Percentiles rank a stretch among this genome's conserved stretches.
Conservation (phyloP, 2,888 invertebrate genomes). For the Hyalella azteca region DNA sequence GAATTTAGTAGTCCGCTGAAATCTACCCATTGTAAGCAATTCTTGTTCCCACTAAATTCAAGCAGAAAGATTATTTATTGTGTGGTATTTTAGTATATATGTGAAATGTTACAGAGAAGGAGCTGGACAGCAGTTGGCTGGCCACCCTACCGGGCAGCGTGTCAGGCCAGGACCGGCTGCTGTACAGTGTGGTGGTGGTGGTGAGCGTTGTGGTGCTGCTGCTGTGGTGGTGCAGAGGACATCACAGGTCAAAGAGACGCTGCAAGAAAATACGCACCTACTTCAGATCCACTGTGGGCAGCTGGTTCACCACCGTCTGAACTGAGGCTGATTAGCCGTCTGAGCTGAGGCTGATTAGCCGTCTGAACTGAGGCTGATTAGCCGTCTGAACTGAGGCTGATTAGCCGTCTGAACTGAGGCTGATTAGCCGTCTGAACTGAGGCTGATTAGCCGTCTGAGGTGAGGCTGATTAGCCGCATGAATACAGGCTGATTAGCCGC, state of each 20-base stretch:
- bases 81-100: too few species aligned
- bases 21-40: too few species aligned
- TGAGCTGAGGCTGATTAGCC: background rate
- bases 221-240: constrained; percentile 54
- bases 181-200: constrained; percentile 38
- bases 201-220: constrained; percentile 44
- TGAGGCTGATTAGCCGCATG: too few species aligned
- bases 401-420: too few species aligned
- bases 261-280: constrained; percentile 51
- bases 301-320: constrained; percentile 49
- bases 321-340: background rate
- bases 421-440: too few species aligned
- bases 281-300: constrained; percentile 53
- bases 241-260: constrained; percentile 54
- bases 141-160: background rate
- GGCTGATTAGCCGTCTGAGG: too few species aligned
- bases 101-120: background rate
- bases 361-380: background rate
- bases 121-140: constrained; percentile 16
- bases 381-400: too few species aligned
- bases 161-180: background rate
- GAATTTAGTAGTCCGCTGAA: too few species aligned
- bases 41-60: too few species aligned
- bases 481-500: too few species aligned
- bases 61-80: too few species aligned